Conservation (phyloP, 1,140 invertebrate species). For the Pteromalus puparum region DNA sequence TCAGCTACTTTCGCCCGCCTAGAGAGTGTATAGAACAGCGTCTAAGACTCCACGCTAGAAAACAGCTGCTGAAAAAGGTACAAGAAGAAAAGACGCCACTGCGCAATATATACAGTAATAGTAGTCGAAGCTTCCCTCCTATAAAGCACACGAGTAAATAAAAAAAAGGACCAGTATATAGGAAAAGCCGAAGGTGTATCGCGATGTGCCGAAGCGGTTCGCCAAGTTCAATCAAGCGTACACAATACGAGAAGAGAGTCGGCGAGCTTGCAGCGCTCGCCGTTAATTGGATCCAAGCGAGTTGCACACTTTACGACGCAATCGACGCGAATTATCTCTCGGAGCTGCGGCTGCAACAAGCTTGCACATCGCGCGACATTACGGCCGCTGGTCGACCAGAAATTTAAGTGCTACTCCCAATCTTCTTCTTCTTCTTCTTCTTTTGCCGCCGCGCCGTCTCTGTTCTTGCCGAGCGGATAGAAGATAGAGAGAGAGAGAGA, state of each 20-base stretch:
- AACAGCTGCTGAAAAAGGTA: neutral
- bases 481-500: no score
- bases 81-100: neutral
- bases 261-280: neutral
- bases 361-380: slow-evolving; percentile 23
- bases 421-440: neutral
- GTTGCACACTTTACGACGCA: slow-evolving; percentile 44
- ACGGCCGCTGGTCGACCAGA: neutral
- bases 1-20: neutral
- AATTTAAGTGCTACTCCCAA: slow-evolving; percentile 27
- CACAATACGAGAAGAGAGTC: neutral
- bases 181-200: slow-evolving; percentile 9
- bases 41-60: neutral
- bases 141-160: slow-evolving; percentile 8
- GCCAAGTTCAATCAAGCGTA: slow-evolving; percentile 26
- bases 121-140: neutral
- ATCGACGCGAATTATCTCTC: slow-evolving; percentile 47
- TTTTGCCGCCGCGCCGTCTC: neutral
- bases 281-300: slow-evolving; percentile 47
- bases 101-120: no score
- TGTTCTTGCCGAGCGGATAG: neutral
- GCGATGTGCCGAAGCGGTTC: slow-evolving; percentile 20
- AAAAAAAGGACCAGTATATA: neutral
- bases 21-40: neutral
- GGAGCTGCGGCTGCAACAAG: neutral